phyloP scores from a whole-genome alignment of 2,113 vertebrate genomes.

The Oreotrochilus melanogaster region DNA sequence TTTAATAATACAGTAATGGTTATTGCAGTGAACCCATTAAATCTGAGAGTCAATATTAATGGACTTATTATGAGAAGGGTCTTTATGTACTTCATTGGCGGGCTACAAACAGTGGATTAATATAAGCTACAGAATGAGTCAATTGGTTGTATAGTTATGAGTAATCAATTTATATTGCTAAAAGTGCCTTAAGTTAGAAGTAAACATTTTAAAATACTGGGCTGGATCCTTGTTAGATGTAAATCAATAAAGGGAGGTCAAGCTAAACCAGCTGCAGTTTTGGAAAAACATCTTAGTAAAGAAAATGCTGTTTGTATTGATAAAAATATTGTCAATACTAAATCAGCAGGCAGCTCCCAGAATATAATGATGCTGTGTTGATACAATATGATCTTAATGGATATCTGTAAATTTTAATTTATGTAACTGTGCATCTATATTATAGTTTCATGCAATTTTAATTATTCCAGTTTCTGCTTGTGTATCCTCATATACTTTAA shows the following conservation, averaged over 20 bases:
- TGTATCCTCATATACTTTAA: neutral
- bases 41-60: constrained; percentile 77
- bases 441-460: neutral
- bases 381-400: constrained; percentile 16
- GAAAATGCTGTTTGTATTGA: constrained; percentile 60
- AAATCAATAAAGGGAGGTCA: constrained; percentile 58
- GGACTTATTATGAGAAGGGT: constrained; percentile 55
- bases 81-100: constrained; percentile 71
- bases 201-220: constrained; percentile 37
- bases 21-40: constrained; percentile 77
- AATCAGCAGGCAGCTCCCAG: neutral
- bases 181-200: constrained; percentile 52
- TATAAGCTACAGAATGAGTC: constrained; percentile 59
- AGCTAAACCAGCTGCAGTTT: constrained; percentile 11
- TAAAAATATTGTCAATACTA: constrained; percentile 31
- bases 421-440: neutral
- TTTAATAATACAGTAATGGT: constrained; percentile 68
- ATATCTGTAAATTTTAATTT: neutral
- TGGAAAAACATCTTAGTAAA: constrained; percentile 33
- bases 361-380: neutral
- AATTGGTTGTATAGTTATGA: constrained; percentile 44
- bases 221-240: constrained; percentile 27
- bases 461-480: neutral
- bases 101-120: constrained; percentile 58
- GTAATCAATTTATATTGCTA: constrained; percentile 48